These are phyloP conservation scores for Limnephilus auricula DNA, from an alignment of 2,888 invertebrate genomes.

Conservation along the genomic window DNA sequence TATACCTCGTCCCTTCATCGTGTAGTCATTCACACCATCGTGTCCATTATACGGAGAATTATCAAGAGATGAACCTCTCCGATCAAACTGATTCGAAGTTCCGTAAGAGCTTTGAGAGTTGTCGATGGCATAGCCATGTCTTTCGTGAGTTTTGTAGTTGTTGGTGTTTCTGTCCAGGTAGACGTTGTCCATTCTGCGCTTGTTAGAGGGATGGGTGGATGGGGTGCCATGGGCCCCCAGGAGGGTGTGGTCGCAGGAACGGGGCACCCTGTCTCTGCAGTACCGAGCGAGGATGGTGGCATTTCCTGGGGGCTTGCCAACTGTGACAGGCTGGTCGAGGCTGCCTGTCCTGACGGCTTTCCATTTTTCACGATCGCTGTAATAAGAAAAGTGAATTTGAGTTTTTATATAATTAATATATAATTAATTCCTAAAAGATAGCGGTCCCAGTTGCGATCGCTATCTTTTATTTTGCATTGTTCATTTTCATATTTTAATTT, in stretches of 20 bases:
- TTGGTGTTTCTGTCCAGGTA: background rate
- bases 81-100: conserved; percentile 18
- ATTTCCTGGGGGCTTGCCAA: conserved; percentile 81
- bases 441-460: too few species aligned
- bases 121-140: background rate
- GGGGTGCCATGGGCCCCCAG: conserved; percentile 74
- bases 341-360: conserved; percentile 73
- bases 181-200: background rate
- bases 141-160: conserved; percentile 28
- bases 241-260: conserved; percentile 90
- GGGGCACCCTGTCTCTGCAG: conserved; percentile 88
- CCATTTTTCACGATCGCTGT: conserved; percentile 71
- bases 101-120: conserved; percentile 22
- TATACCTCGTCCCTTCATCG: conserved; percentile 43
- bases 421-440: too few species aligned
- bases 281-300: conserved; percentile 89
- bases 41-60: conserved; percentile 66
- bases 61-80: conserved; percentile 6
- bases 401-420: too few species aligned
- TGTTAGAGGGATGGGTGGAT: conserved; percentile 59
- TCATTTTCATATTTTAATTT: too few species aligned
- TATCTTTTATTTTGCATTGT: too few species aligned
- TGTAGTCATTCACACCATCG: conserved; percentile 68
- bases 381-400: conserved; percentile 63
- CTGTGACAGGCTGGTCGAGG: conserved; percentile 75